A percentile compares a stretch with the other conserved stretches of the same genome.
These are phyloP conservation scores for Melopsittacus undulatus DNA, from an alignment of 2,797 vertebrate genomes.

Conservation along the genomic window DNA sequence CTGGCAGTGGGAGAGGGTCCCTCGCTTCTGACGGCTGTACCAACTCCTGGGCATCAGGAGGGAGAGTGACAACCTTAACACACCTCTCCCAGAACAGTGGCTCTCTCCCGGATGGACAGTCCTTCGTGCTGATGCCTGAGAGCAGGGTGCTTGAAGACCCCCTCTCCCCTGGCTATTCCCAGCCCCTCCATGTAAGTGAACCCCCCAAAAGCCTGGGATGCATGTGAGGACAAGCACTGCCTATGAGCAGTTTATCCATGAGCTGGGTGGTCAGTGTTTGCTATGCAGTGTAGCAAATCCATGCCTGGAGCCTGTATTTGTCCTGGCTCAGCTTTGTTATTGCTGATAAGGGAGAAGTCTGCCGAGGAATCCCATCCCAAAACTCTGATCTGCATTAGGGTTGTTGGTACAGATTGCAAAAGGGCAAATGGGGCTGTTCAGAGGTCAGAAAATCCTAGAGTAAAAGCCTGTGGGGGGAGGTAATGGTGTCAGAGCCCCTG, in stretches of 20 bases:
- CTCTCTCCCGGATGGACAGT: constrained; percentile 47
- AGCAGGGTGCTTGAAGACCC: constrained; percentile 62
- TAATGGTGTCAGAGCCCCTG: not conserved
- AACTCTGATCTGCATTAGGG: rapidly evolving
- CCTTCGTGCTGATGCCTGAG: not conserved
- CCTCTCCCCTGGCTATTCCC: constrained; percentile 80
- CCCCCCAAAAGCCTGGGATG: rapidly evolving
- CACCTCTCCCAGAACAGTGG: constrained; percentile 45
- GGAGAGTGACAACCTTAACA: constrained; percentile 18
- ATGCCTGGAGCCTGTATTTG: not conserved
- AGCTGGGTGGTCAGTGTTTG: not conserved
- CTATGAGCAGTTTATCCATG: not conserved
- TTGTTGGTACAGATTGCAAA: not conserved
- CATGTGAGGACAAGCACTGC: rapidly evolving
- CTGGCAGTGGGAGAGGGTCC: constrained; percentile 54
- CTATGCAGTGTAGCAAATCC: rapidly evolving
- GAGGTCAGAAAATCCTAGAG: not conserved
- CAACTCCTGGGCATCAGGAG: constrained; percentile 69
- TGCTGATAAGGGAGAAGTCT: not conserved
- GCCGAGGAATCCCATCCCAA: not conserved
- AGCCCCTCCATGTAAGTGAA: constrained; percentile 84
- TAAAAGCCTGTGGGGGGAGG: not conserved
- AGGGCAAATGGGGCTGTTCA: not conserved
- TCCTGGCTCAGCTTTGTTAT: not conserved
- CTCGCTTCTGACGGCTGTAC: constrained; percentile 64